phyloP scores from a whole-genome alignment of 2,797 vertebrate genomes.

The Acrocephalus scirpaceus region DNA sequence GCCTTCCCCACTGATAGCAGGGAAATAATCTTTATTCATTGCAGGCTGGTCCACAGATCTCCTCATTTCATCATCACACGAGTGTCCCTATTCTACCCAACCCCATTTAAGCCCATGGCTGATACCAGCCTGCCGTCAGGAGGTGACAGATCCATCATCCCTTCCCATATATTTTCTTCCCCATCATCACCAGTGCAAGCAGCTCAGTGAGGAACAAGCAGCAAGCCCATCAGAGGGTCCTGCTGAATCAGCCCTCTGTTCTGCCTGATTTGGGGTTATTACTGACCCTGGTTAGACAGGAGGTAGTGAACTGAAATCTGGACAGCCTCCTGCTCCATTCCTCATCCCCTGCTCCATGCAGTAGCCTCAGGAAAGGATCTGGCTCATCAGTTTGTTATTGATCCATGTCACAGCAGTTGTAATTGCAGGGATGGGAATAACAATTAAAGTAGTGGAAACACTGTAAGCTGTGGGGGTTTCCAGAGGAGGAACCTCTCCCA shows the following conservation, averaged over 20 bases:
- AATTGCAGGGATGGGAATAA: neutral
- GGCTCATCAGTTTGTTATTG: conserved; percentile 5
- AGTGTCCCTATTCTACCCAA: neutral
- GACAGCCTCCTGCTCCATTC: neutral
- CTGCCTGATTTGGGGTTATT: neutral
- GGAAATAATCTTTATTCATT: too few species aligned
- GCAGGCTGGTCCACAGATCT: too few species aligned
- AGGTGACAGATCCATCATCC: neutral
- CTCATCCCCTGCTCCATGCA: neutral
- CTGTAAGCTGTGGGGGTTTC: neutral
- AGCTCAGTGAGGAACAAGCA: neutral
- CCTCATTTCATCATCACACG: too few species aligned
- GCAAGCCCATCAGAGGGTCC: accelerated
- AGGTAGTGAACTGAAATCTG: neutral
- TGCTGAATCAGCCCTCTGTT: neutral
- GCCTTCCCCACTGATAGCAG: too few species aligned
- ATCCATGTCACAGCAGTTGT: neutral
- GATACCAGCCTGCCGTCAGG: neutral
- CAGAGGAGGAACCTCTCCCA: neutral
- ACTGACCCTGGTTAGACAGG: neutral
- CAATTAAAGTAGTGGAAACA: neutral
- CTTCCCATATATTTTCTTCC: neutral
- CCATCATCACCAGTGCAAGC: neutral
- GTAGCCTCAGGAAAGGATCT: conserved; percentile 16
- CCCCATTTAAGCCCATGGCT: neutral